Conservation (phyloP, 2,888 invertebrate genomes). For the Yponomeuta plumbellus region DNA sequence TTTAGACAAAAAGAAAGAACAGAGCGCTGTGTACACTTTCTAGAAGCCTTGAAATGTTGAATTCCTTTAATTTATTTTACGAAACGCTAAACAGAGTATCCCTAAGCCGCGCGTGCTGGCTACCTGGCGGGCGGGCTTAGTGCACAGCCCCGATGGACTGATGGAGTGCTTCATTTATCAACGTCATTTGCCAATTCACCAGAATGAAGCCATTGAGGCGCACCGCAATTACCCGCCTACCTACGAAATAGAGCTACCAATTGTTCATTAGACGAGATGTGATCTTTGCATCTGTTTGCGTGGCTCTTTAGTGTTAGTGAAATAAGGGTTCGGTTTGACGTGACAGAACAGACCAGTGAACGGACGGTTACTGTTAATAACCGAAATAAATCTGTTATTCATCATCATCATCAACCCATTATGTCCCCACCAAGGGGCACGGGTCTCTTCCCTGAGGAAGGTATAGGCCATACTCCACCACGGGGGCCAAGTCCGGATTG, state of each 20-base stretch:
- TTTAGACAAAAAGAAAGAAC: too few relatives aligned
- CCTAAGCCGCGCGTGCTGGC: not conserved
- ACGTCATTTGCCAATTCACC: conserved; percentile 45
- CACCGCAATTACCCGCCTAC: not conserved
- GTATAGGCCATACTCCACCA: too few relatives aligned
- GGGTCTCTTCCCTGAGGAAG: too few relatives aligned
- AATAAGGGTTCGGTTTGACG: not conserved
- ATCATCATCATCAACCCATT: too few relatives aligned
- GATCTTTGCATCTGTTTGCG: not conserved
- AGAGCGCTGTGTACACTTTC: too few relatives aligned
- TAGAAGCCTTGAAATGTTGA: too few relatives aligned
- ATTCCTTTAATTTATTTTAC: not conserved
- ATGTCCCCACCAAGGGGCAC: too few relatives aligned
- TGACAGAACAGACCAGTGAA: not conserved
- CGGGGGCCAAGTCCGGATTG: too few relatives aligned
- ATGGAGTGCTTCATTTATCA: conserved; percentile 51
- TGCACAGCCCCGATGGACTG: conserved; percentile 44
- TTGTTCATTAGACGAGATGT: not conserved
- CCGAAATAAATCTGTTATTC: too few relatives aligned
- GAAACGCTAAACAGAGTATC: not conserved
- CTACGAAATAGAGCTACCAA: not conserved
- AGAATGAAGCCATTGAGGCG: conserved; percentile 36
- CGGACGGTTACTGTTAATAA: too few relatives aligned
- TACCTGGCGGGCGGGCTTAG: conserved; percentile 38
- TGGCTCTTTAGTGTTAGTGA: not conserved